Evolutionary conservation across 2,797 vertebrate genomes (phyloP).

Genomic region (Borostomias antarcticus): DNA sequence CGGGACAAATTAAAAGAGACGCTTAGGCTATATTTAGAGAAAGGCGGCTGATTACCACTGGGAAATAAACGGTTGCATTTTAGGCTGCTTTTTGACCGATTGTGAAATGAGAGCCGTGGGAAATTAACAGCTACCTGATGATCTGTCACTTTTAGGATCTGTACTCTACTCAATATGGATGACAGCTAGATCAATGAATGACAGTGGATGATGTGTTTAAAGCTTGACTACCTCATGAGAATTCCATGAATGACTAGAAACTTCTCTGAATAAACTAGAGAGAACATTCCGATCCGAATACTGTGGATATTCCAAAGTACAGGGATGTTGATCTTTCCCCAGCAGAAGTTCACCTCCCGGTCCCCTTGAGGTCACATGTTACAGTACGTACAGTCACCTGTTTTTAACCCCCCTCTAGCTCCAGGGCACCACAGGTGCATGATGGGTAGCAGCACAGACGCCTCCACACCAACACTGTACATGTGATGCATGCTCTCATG

Average conservation of each 20-base stretch:
- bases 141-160: too few species aligned
- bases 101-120: too few species aligned
- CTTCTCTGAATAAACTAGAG: too few species aligned
- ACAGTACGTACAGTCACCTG: neutral
- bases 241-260: too few species aligned
- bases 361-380: neutral
- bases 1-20: conserved; percentile 15
- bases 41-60: conserved; percentile 28
- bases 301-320: neutral
- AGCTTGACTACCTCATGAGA: too few species aligned
- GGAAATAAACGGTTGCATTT: conserved; percentile 7
- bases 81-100: neutral
- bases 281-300: too few species aligned
- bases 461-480: conserved; percentile 4
- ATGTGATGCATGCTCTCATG: neutral
- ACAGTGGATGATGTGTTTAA: too few species aligned
- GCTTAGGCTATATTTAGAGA: conserved; percentile 42
- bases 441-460: neutral
- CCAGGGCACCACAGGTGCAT: neutral
- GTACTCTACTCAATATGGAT: neutral
- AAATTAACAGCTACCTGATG: too few species aligned
- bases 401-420: neutral
- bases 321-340: neutral
- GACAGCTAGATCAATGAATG: neutral
- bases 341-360: too few species aligned